Percentiles rank a stretch among this genome's conserved stretches.
Evolutionary conservation across 2,888 invertebrate genomes (phyloP).

Genomic region (Mesodorylaimus sp.): DNA sequence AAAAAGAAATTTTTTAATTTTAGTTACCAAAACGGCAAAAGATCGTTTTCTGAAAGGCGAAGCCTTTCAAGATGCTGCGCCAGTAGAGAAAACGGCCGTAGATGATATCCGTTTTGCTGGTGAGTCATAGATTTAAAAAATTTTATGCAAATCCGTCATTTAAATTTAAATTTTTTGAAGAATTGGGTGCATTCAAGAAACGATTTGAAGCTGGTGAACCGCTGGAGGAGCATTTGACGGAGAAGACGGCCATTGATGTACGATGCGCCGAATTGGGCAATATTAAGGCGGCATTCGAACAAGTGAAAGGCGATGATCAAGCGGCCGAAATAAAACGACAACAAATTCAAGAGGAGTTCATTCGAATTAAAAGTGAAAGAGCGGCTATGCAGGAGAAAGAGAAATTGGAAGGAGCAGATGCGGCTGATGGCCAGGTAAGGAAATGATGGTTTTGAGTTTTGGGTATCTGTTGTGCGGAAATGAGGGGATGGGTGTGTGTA

Average conservation of each 20-base stretch:
- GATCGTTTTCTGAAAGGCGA: constrained; percentile 25
- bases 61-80: constrained; percentile 20
- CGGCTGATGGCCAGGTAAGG: neutral
- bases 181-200: constrained; percentile 25
- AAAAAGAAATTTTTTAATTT: too few species aligned
- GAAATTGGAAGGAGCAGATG: neutral
- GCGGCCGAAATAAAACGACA: neutral
- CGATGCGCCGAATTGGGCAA: constrained; percentile 19
- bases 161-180: constrained; percentile 12
- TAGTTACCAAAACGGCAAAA: constrained; percentile 24
- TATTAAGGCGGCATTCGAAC: constrained; percentile 22
- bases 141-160: neutral
- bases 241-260: constrained; percentile 17
- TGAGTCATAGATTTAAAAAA: constrained; percentile 11
- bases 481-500: too few species aligned
- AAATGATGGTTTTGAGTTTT: neutral
- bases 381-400: neutral
- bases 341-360: constrained; percentile 10
- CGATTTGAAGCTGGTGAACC: constrained; percentile 22
- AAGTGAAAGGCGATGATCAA: neutral
- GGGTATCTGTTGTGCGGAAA: too few species aligned
- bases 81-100: constrained; percentile 19
- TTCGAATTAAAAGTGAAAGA: constrained; percentile 3
- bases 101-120: constrained; percentile 23
- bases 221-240: constrained; percentile 11